Conservation (phyloP, 2,113 vertebrate species). For the Tursiops truncatus region DNA sequence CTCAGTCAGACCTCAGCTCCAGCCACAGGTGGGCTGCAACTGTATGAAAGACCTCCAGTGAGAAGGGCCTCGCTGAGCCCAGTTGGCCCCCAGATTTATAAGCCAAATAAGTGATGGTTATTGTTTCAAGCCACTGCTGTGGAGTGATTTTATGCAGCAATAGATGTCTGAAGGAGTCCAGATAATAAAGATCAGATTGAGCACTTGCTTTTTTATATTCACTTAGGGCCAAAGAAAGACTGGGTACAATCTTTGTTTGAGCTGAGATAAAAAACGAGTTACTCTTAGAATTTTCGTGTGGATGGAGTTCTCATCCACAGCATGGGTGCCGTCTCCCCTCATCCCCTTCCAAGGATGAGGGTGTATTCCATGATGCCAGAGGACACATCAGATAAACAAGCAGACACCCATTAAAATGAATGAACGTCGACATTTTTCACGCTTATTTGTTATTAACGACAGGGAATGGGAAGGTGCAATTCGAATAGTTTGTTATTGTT, state of each 20-base stretch:
- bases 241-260: not conserved
- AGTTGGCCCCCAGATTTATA: not conserved
- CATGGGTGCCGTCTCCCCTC: not conserved
- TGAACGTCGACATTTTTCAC: constrained; percentile 55
- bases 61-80: not conserved
- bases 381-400: constrained; percentile 59
- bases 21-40: not conserved
- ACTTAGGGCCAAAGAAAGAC: not conserved
- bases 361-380: not conserved
- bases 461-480: constrained; percentile 68
- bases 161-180: not conserved
- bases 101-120: not conserved
- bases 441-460: constrained; percentile 77
- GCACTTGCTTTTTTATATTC: not conserved
- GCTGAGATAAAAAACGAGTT: not conserved
- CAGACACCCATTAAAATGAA: constrained; percentile 72
- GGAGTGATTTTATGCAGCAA: not conserved
- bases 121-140: not conserved
- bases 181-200: not conserved
- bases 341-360: not conserved
- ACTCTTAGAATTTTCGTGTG: not conserved
- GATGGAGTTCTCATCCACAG: not conserved
- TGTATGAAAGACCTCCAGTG: not conserved
- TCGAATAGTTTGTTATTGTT: constrained; percentile 72
- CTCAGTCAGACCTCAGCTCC: not conserved